Percentiles rank a stretch among this genome's conserved stretches.
Evolutionary conservation across 2,797 vertebrate species (phyloP).

Genomic region (Platyrinchus mystaceus): DNA sequence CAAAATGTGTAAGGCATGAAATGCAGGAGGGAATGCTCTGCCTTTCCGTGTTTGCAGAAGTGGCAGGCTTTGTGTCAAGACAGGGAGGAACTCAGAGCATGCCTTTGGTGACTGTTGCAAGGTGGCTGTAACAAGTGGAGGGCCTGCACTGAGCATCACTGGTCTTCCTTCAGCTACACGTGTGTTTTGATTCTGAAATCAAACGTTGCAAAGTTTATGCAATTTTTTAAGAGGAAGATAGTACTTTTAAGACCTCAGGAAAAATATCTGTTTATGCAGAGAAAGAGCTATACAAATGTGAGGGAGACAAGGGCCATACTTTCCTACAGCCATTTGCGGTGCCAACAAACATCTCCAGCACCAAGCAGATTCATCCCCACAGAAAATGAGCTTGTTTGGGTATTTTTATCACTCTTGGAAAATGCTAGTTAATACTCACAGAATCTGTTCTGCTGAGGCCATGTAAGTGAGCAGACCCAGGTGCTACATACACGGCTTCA

Average conservation of each 20-base stretch:
- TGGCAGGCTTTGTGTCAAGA: neutral
- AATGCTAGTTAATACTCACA: neutral
- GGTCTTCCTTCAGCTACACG: neutral
- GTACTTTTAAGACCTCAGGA: constrained; percentile 7
- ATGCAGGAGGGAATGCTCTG: neutral
- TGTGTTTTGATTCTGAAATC: neutral
- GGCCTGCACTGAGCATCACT: accelerated
- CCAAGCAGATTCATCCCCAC: neutral
- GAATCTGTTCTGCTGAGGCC: neutral
- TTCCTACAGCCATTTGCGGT: neutral
- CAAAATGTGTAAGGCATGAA: neutral
- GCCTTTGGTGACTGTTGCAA: neutral
- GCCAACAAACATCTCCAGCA: neutral
- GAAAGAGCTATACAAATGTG: neutral
- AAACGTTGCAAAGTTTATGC: neutral
- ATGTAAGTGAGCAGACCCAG: neutral
- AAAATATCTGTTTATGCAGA: constrained; percentile 35
- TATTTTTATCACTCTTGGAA: neutral
- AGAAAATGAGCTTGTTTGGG: neutral
- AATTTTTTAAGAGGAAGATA: neutral
- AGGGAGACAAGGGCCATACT: neutral
- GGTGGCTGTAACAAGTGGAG: accelerated
- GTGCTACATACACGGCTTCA: neutral
- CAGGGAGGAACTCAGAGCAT: accelerated
- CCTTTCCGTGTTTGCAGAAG: neutral